Conservation (phyloP, 2,113 vertebrate species). For the Pituophis catenifer region DNA sequence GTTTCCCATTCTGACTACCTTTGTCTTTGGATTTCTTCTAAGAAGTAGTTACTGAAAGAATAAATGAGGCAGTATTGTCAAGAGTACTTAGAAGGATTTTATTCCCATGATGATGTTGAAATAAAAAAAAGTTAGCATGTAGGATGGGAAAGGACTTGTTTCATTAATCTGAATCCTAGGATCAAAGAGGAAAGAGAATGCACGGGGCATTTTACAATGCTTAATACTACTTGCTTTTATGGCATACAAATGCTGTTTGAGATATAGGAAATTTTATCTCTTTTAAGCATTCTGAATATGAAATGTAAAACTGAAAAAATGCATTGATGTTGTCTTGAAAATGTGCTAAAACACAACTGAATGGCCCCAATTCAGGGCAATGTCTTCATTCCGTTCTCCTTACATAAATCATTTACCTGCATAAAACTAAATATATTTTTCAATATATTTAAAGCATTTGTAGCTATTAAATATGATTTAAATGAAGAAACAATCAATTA, state of each 20-base stretch:
- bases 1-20: conserved; percentile 67
- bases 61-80: conserved; percentile 66
- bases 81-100: conserved; percentile 49
- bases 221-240: conserved; percentile 44
- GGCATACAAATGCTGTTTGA: conserved; percentile 8
- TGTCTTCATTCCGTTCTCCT: not conserved
- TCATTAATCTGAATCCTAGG: conserved; percentile 56
- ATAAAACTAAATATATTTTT: not conserved
- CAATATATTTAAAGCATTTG: not conserved
- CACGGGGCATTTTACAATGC: conserved; percentile 43
- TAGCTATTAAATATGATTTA: not conserved
- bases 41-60: conserved; percentile 61
- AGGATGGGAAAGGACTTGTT: conserved; percentile 18
- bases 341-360: conserved; percentile 3
- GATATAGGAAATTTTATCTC: conserved; percentile 30
- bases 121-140: conserved; percentile 51
- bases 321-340: conserved; percentile 12
- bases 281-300: conserved; percentile 28
- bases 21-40: conserved; percentile 60
- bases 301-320: conserved; percentile 11
- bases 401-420: not conserved
- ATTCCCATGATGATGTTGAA: conserved; percentile 39
- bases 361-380: not conserved
- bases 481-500: not conserved
- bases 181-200: not conserved